Evolutionary conservation across 2,888 invertebrate genomes (phyloP), one percentile per base, ranked within the genome.

Genomic region (Pherbina coryleti): DNA sequence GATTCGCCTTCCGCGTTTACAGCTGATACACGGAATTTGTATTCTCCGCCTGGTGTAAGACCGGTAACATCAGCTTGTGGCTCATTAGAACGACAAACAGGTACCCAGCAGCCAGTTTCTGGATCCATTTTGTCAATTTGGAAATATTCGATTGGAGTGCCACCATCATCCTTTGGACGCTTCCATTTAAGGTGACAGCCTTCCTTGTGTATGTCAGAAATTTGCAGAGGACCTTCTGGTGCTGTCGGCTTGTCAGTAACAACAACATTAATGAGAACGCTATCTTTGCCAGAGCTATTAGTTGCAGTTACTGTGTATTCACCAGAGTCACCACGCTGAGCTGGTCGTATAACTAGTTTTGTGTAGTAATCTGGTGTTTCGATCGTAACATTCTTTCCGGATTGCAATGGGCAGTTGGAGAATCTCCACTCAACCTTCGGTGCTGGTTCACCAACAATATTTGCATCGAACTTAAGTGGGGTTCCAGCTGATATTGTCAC

Each of bases 1-100:
- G 98, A 97, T 90, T 97, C 97, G 28, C 99, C 99, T 90, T 98
- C 98, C 1, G 96, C 92, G 90, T 99, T 99, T 17, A 98, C 96
- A 69, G 99, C 99, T 5, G 95, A 93, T 5, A 99, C 98, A 78
- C 98, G 93, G 94, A 99, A 99, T 91, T 95, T 95, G 90, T 98
- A 99, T 91, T 98, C 96, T 89, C 96, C 94, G 87, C 97, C 95
- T 78, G 97, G 94, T 81, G 95, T 97, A 82, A 99, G 90, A 60
- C 96, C 95, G 82, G 94, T 94, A 0, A 97, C 94, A 84, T 96
- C 95, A 83, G 95, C 92, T 86, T 92, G 93, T 44, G 96, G 95
- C 83, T 97, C 97, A 57, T 93, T 93, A 14, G 96, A 93, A 81
- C 96, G 92, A 22, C 95, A 96, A 86, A 96, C 96, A 0, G 97